Evolutionary conservation across 1,140 invertebrate species (phyloP).

Genomic region (Ceratitis capitata): DNA sequence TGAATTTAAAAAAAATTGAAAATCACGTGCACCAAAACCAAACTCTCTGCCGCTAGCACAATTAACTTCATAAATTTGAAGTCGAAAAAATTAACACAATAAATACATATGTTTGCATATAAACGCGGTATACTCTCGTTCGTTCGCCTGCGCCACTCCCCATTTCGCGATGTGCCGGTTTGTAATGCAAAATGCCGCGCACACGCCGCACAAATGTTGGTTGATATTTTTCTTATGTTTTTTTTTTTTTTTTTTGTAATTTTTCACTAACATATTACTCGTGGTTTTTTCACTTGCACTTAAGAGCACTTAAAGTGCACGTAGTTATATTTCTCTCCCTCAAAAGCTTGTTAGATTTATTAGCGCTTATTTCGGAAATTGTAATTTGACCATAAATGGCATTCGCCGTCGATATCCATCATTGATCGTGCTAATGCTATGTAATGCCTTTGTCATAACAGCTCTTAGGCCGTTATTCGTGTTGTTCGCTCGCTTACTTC

Average conservation of each 20-base stretch:
- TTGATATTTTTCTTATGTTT: not conserved
- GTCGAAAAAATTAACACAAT: not conserved
- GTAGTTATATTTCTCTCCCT: not conserved
- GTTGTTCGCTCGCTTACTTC: not conserved
- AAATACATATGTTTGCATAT: not conserved
- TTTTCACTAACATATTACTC: not conserved
- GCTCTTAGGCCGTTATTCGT: not conserved
- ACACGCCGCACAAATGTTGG: not conserved
- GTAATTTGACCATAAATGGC: conserved; percentile 24
- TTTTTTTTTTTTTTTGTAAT: not conserved
- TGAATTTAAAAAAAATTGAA: not conserved
- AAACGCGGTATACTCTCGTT: not conserved
- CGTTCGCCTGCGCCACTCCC: not conserved
- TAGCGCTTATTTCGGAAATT: conserved; percentile 33
- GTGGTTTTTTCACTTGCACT: not conserved
- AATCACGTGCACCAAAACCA: not conserved
- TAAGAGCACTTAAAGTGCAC: too few species aligned
- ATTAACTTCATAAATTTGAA: conserved; percentile 5
- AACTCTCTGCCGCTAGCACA: not conserved
- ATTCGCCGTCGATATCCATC: not conserved
- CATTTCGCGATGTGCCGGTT: too few species aligned
- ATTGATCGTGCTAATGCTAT: not conserved
- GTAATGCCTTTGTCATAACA: not conserved
- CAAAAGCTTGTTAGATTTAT: not conserved
- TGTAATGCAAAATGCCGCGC: not conserved